Evolutionary conservation across 2,888 invertebrate species (phyloP), one percentile per base, ranked within the genome.

Genomic region (Folsomia manolachei): DNA sequence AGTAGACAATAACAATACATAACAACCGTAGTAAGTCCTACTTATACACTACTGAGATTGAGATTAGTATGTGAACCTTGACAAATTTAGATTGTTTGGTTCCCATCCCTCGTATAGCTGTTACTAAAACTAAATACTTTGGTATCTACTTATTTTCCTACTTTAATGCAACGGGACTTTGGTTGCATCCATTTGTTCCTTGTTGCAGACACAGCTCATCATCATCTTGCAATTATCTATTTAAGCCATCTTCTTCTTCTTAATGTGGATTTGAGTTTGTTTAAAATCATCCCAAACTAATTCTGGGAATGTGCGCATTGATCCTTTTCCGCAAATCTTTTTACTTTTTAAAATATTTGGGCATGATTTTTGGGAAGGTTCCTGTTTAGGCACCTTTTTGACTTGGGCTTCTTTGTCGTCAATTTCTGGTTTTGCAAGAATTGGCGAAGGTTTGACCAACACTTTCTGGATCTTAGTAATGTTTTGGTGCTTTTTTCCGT

Each of bases 251-350:
- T 39, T 39, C 39, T 39, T 39, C 39, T 9, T 39, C 14, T 39
- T 39, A 4, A 39, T 39, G 39, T 9, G 39, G 39, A 39, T 9
- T 39, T 39, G 39, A 14, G 39, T 39, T 39, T 14, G 39, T 39
- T 39, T 39, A 66, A 66, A 66, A 24, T 66, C 65, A 39, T 52
- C 51, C 65, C 65, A 66, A 52, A 66, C 65, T 9, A 66, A 39
- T 4, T 66, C 21, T 1, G 65, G 65, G 52, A 26, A 27, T 24
- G 4, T 25, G 23, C 24, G 2, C 23, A 7, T 23, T n/a, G 24
- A 23, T n/a, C n/a, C n/a, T n/a, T n/a, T n/a, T n/a, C n/a, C n/a
- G n/a, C n/a, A n/a, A n/a, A 23, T 7, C 19, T 63, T 9, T 63
- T 9, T 4, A 19, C n/a, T 64, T 27, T 19, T 27, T 64, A 4